Evolutionary conservation across 2,888 invertebrate species (phyloP), one percentile per base, ranked within the genome.

Genomic region (Apoda limacodes): DNA sequence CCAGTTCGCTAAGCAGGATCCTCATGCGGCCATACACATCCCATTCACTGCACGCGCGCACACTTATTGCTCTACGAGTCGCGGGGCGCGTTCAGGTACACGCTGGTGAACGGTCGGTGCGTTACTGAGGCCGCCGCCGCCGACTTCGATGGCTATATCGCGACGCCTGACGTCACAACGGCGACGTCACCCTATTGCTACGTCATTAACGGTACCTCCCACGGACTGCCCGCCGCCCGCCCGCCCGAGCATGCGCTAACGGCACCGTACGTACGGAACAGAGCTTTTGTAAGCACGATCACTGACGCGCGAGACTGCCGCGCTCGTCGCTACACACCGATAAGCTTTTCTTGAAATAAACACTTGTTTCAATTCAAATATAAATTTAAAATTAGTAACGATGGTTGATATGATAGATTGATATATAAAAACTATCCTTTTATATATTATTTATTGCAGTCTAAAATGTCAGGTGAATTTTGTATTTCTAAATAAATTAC

Each of bases 201-300:
- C 76, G 78, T 76, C 76, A 76, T 71, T 78, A 80, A 78, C 80
- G 80, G 81, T 75, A 80, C 78, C 76, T 76, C 76, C 76, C 76
- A 78, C 76, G 69, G 70, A 56, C 78, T 74, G 76, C 76, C 75
- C 72, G 68, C 66, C 64, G 65, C 61, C 69, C 71, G 72, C 70
- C 75, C 74, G 75, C 74, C 78, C 75, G 78, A 74, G 71, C 71
- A 75, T 74, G 71, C 75, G 74, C 68, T 78, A 78, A 80, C 78
- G 80, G 78, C 72, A 78, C 52, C 71, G 72, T 72, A 66, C 64
- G 80, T 76, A 72, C 64, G 66, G 55, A 51, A 50, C 55, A 56
- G 63, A 74, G 75, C 76, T 74, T 75, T 72, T 66, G 51, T 55
- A 64, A 62, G 60, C 56, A 56, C 60, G 63, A 56, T n/a, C n/a